These are phyloP conservation scores for Strigops habroptila DNA, from an alignment of 2,113 vertebrate genomes.

Conservation along the genomic window DNA sequence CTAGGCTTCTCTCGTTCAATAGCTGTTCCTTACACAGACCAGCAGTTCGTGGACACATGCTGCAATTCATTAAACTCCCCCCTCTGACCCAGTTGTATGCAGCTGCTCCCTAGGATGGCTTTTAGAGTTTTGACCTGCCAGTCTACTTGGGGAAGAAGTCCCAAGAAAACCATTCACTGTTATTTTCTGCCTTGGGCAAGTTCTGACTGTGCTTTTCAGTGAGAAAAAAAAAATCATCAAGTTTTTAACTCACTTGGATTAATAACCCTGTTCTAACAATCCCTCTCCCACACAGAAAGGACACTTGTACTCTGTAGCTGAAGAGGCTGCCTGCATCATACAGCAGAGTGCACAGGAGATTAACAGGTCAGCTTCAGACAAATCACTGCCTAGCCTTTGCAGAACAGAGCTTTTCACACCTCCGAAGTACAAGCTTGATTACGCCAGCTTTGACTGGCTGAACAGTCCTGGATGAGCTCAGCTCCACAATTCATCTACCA, in stretches of 20 bases:
- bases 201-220: not conserved
- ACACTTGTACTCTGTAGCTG: not conserved
- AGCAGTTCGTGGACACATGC: not conserved
- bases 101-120: not conserved
- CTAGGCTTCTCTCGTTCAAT: not conserved
- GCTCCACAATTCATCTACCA: not conserved
- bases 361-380: conserved; percentile 11
- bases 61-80: not conserved
- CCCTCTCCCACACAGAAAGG: not conserved
- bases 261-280: not conserved
- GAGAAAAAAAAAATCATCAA: not conserved
- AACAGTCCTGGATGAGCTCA: not conserved
- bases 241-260: not conserved
- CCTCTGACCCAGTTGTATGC: not conserved
- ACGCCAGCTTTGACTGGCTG: not conserved
- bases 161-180: not conserved
- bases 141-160: not conserved
- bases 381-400: not conserved
- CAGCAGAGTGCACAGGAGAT: not conserved
- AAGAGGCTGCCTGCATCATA: not conserved
- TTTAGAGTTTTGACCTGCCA: not conserved
- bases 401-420: not conserved
- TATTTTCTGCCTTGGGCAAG: not conserved
- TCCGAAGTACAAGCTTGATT: not conserved
- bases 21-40: not conserved